Base-by-base conservation (phyloP, 2,888 invertebrate genomes). In the Helicoverpa assulta region DNA sequence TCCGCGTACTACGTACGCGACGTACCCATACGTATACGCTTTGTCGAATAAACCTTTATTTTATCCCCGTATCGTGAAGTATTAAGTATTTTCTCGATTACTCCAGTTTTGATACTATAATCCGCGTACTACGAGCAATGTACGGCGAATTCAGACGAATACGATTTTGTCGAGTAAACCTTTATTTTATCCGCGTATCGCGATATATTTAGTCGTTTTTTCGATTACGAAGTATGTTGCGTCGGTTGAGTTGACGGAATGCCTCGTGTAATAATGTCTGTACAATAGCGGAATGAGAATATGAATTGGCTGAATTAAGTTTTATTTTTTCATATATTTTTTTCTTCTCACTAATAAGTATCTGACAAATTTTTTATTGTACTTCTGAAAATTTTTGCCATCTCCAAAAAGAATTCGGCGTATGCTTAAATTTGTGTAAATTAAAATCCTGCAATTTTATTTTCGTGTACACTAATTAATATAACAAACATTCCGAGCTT, bases 41-140 rank as follows among this genome's bases (percentile, higher is more conserved):
- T 86, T 68, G 81, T 66, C 76, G 89, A 91, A 91, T 92, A 92
- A 93, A 89, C 90, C 88, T 89, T 91, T 92, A 90, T 92, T 91
- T 92, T 88, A 92, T 91, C 87, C 88, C 81, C 79, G 85, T 84
- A 47, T n/a, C 47, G 47, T 47, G 47, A 47, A 16, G 47, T 47
- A 47, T 47, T 47, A 47, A 47, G 47, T 47, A 47, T 89, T 90
- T 91, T 91, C 92, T 92, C 90, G 88, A 89, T 88, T 88, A 88
- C 88, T 78, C 80, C 70, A 73, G 73, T 76, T 85, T 71, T 83
- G 73, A 76, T 80, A 83, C 76, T 78, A 76, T 82, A 83, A 86
- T 85, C 81, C 88, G 78, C 84, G 83, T 90, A 88, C 81, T 84
- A 85, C 78, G 84, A 83, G 83, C 86, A 86, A 90, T 87, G 88